phyloP scores from a whole-genome alignment of 2,113 vertebrate genomes.

The Hymenochirus boettgeri region DNA sequence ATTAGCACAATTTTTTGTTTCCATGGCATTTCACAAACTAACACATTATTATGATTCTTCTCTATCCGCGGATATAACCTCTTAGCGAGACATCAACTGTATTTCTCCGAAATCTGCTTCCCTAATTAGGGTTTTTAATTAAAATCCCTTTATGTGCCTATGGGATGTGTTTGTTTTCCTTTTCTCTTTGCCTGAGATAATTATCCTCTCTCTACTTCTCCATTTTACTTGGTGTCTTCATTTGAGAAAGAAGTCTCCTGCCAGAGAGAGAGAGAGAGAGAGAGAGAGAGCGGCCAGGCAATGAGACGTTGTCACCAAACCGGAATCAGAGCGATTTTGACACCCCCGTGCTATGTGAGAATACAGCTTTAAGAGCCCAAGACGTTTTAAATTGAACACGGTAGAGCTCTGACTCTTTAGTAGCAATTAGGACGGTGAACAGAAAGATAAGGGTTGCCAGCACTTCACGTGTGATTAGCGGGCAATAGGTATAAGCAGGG shows the following conservation, averaged over 20 bases:
- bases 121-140: background rate
- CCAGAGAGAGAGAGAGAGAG: background rate
- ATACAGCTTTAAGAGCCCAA: background rate
- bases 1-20: no score
- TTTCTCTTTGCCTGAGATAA: background rate
- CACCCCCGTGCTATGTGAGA: background rate
- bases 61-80: no score
- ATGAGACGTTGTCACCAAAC: background rate
- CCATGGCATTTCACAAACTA: no score
- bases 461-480: slow-evolving; percentile 29
- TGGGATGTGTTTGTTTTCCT: background rate
- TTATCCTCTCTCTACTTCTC: background rate
- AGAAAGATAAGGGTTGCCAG: slow-evolving; percentile 32
- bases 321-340: no score
- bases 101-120: background rate
- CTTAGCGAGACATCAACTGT: no score
- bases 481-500: slow-evolving; percentile 28
- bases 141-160: background rate
- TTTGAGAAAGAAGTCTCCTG: no score
- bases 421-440: slow-evolving; percentile 27
- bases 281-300: background rate
- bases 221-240: background rate
- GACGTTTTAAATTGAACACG: background rate
- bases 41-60: no score
- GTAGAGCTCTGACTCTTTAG: slow-evolving; percentile 4